These are phyloP conservation scores for Melanaphis sacchari DNA, from an alignment of 1,140 invertebrate genomes.

Conservation along the genomic window DNA sequence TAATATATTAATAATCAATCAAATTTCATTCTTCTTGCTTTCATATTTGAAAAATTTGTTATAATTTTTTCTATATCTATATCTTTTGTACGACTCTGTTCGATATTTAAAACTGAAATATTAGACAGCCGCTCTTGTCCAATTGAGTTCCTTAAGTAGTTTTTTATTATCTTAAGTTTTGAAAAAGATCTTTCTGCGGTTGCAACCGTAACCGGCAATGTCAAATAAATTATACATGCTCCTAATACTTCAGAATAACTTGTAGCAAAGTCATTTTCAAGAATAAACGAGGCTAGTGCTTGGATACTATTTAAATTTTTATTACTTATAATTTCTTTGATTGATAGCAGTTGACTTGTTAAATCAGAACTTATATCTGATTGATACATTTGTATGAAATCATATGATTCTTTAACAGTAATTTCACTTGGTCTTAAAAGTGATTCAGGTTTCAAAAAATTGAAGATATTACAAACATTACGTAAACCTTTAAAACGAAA, in stretches of 20 bases:
- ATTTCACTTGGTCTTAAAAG: no score
- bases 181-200: constrained; percentile 62
- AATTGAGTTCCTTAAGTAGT: constrained; percentile 61
- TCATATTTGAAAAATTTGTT: neutral
- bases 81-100: constrained; percentile 23
- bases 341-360: neutral
- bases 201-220: constrained; percentile 61
- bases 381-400: constrained; percentile 15
- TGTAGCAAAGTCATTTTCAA: neutral
- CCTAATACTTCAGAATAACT: neutral
- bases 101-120: constrained; percentile 42
- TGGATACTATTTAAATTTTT: neutral
- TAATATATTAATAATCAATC: neutral
- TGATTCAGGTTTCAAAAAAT: constrained; percentile 28
- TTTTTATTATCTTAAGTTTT: constrained; percentile 63
- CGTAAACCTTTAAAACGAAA: neutral
- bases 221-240: constrained; percentile 1
- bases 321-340: constrained; percentile 5
- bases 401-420: constrained; percentile 16
- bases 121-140: constrained; percentile 60
- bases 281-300: neutral
- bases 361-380: neutral
- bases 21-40: constrained; percentile 6
- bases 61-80: neutral
- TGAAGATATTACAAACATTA: neutral